Evolutionary conservation across 2,888 invertebrate species (phyloP).

Genomic region (Eupithecia pulchellata): DNA sequence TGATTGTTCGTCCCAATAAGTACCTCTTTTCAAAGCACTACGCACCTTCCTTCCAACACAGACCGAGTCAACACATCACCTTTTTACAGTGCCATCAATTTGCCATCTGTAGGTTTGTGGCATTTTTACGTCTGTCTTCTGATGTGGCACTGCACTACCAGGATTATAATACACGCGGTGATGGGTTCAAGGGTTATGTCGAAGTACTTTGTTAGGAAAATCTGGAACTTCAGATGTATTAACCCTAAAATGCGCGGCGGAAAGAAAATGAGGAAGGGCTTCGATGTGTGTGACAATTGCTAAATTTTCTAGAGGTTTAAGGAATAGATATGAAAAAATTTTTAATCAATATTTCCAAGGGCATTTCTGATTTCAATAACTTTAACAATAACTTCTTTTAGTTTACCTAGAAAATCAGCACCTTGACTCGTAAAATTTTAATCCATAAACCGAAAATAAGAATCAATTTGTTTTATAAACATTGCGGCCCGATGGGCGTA

Average conservation of each 20-base stretch:
- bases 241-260: background rate
- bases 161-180: slow-evolving; percentile 45
- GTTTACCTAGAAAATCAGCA: too few species aligned
- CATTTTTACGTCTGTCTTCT: slow-evolving; percentile 59
- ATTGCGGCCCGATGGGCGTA: too few species aligned
- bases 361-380: too few species aligned
- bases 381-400: too few species aligned
- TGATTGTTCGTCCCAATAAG: too few species aligned
- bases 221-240: background rate
- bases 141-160: slow-evolving; percentile 64
- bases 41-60: background rate
- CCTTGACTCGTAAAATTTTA: too few species aligned
- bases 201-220: slow-evolving; percentile 6
- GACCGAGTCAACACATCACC: slow-evolving; percentile 31
- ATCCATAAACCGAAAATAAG: too few species aligned
- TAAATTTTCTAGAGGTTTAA: too few species aligned
- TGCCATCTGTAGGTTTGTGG: slow-evolving; percentile 55
- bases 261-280: background rate
- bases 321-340: too few species aligned
- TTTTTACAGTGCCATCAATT: slow-evolving; percentile 59
- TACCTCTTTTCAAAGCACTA: too few species aligned
- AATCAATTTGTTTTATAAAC: too few species aligned
- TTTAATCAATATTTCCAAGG: too few species aligned
- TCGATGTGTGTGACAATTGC: background rate
- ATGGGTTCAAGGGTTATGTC: slow-evolving; percentile 22